Conservation (phyloP, 2,888 invertebrate genomes). For the Drosophila paucipuncta region DNA sequence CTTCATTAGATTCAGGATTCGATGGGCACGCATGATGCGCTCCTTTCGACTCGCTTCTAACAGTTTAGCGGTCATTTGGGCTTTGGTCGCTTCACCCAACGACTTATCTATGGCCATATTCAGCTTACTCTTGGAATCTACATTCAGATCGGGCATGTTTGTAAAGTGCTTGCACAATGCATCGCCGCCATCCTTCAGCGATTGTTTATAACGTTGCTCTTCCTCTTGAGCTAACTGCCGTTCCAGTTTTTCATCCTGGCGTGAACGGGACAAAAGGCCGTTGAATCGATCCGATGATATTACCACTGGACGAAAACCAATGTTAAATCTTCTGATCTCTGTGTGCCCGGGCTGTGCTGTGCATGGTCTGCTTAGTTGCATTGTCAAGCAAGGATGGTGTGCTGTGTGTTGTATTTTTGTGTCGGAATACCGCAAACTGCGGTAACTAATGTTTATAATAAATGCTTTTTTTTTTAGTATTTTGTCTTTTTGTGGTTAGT, state of each 20-base stretch:
- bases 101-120: background rate
- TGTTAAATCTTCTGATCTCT: background rate
- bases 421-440: background rate
- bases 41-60: conserved; percentile 54
- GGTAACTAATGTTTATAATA: background rate
- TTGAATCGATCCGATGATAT: conserved; percentile 56
- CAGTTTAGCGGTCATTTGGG: conserved; percentile 8
- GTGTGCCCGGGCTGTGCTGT: conserved; percentile 10
- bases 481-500: background rate
- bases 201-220: conserved; percentile 57
- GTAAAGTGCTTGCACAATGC: conserved; percentile 39
- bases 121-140: conserved; percentile 4
- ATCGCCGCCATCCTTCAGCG: conserved; percentile 53
- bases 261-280: conserved; percentile 45
- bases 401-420: background rate
- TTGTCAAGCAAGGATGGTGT: background rate
- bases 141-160: conserved; percentile 15
- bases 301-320: conserved; percentile 42
- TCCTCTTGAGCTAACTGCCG: conserved; percentile 42
- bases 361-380: conserved; percentile 25
- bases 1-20: conserved; percentile 49
- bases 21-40: conserved; percentile 56
- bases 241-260: conserved; percentile 22
- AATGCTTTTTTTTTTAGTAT: background rate
- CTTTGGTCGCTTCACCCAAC: background rate